Percentiles rank a stretch among this genome's conserved stretches.
Conservation (phyloP, 2,113 vertebrate species). For the Hipposideros armiger region DNA sequence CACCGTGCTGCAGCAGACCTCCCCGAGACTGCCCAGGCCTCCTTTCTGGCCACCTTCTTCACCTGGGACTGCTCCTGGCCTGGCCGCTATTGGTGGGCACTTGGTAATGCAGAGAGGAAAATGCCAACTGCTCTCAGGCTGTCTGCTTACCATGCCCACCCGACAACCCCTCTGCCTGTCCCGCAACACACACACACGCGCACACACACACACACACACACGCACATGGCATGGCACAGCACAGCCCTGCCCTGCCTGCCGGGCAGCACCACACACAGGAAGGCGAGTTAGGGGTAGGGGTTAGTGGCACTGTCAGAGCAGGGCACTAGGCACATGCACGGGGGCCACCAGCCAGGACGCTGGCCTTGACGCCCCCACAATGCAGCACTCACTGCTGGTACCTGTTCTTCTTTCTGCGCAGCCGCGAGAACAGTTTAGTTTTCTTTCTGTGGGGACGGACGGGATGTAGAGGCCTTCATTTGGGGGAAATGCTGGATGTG, state of each 20-base stretch:
- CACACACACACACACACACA: neutral
- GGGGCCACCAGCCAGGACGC: neutral
- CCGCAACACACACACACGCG: neutral
- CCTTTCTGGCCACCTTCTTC: neutral
- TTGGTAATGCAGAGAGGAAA: fast-evolving
- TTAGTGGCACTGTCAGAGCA: constrained; percentile 62
- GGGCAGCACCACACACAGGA: neutral
- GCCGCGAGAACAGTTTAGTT: constrained; percentile 91
- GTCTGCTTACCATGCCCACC: neutral
- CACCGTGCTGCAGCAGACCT: neutral
- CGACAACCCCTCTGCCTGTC: neutral
- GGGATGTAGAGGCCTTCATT: constrained; percentile 78
- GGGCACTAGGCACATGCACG: constrained; percentile 35
- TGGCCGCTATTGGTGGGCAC: neutral
- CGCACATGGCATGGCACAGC: neutral
- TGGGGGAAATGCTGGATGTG: neutral
- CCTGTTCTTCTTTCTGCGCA: constrained; percentile 92
- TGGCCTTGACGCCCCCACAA: constrained; percentile 58
- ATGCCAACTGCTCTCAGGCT: neutral
- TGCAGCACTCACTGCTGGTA: constrained; percentile 84
- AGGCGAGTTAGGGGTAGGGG: constrained; percentile 58
- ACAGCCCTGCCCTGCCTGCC: neutral
- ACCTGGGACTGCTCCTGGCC: neutral
- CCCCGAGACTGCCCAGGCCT: neutral
- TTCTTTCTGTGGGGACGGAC: constrained; percentile 90